A percentile compares a stretch with the other conserved stretches of the same genome.
These are phyloP conservation scores for Lepidochitona cinerea DNA, from an alignment of 2,888 invertebrate species.

Conservation along the genomic window DNA sequence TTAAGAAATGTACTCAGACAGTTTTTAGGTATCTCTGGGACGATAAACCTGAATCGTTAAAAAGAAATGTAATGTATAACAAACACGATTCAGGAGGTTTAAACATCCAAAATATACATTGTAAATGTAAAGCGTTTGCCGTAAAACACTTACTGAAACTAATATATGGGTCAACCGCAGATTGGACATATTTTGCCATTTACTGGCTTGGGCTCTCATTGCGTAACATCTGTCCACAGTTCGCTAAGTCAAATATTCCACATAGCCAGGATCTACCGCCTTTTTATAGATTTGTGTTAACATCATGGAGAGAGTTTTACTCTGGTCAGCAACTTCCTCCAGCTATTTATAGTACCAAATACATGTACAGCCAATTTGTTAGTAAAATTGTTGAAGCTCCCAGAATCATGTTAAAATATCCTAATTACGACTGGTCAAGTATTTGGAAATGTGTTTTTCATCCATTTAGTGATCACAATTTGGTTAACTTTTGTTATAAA, in stretches of 20 bases:
- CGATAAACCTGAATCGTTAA: neutral
- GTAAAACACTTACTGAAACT: neutral
- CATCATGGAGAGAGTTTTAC: neutral
- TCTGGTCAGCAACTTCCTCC: no score
- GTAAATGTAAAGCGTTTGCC: neutral
- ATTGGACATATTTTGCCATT: slow-evolving; percentile 7
- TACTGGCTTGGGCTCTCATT: neutral
- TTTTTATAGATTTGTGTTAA: neutral
- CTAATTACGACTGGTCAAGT: no score
- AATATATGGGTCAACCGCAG: neutral
- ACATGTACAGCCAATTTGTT: no score
- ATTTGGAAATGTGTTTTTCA: no score
- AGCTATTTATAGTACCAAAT: no score
- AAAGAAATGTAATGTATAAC: neutral
- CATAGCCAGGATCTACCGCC: neutral
- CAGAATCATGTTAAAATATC: no score
- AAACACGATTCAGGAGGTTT: neutral
- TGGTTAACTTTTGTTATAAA: no score
- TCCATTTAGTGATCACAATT: no score
- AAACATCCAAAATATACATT: neutral
- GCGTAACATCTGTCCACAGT: neutral
- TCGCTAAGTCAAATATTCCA: neutral
- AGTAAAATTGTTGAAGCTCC: no score
- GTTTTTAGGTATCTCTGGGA: neutral
- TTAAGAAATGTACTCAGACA: neutral